These are phyloP conservation scores for Hephaestus fuliginosus DNA, from an alignment of 2,797 vertebrate genomes.

Conservation along the genomic window DNA sequence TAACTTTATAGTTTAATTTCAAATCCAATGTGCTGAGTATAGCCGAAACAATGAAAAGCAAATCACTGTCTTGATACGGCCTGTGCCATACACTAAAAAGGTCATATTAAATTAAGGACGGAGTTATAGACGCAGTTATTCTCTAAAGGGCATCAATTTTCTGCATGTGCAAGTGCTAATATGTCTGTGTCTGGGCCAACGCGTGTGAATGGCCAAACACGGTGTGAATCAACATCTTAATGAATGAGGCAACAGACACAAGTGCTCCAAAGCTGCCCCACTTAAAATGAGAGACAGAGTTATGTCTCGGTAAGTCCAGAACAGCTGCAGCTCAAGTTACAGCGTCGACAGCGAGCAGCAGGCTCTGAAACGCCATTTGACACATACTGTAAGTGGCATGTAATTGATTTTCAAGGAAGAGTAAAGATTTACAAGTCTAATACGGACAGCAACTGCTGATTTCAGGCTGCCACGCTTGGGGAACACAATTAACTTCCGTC, in stretches of 20 bases:
- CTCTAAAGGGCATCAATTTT: conserved; percentile 4
- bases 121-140: conserved; percentile 25
- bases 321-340: conserved; percentile 75
- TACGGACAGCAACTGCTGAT: conserved; percentile 51
- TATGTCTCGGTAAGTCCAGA: conserved; percentile 48
- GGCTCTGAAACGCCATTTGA: conserved; percentile 74
- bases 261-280: conserved; percentile 35
- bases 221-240: conserved; percentile 42
- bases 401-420: conserved; percentile 78
- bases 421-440: conserved; percentile 71
- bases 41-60: conserved; percentile 5
- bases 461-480: conserved; percentile 35
- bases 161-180: conserved; percentile 19
- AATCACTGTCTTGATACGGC: background rate
- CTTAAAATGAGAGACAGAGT: conserved; percentile 58
- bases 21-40: background rate
- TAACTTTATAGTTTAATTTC: background rate
- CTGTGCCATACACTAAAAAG: conserved; percentile 9
- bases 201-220: conserved; percentile 31
- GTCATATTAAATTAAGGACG: conserved; percentile 11
- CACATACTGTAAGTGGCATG: conserved; percentile 75
- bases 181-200: conserved; percentile 24
- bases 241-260: conserved; percentile 47
- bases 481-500: conserved; percentile 50
- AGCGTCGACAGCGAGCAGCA: conserved; percentile 66